These are phyloP conservation scores for Molorchus minor DNA, from an alignment of 2,888 invertebrate species.

Conservation along the genomic window DNA sequence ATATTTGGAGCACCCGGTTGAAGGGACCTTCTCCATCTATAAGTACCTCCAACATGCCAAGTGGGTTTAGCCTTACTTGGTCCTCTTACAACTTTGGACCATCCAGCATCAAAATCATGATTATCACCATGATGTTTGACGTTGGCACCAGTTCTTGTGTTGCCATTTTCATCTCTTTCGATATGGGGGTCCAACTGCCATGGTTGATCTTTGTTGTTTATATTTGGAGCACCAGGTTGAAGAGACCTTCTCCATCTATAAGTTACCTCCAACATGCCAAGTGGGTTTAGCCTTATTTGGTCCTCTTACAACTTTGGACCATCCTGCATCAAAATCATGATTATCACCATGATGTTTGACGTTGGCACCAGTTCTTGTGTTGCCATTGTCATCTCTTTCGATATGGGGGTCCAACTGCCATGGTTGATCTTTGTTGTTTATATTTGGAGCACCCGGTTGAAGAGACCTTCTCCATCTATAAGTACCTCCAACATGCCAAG, in stretches of 20 bases:
- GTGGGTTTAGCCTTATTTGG: conserved; percentile 37
- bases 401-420: conserved; percentile 35
- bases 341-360: conserved; percentile 30
- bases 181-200: conserved; percentile 16
- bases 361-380: conserved; percentile 27
- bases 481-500: conserved; percentile 37
- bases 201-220: conserved; percentile 1
- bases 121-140: conserved; percentile 24
- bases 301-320: conserved; percentile 36
- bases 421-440: conserved; percentile 19
- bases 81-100: conserved; percentile 25
- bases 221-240: neutral
- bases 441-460: conserved; percentile 6
- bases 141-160: neutral
- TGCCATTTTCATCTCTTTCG: conserved; percentile 10
- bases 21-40: conserved; percentile 18
- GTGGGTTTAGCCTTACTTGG: conserved; percentile 21
- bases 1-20: conserved; percentile 11
- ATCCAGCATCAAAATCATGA: conserved; percentile 27
- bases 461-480: conserved; percentile 24
- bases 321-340: conserved; percentile 34
- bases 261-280: conserved; percentile 36
- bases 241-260: conserved; percentile 25
- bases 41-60: conserved; percentile 26
- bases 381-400: conserved; percentile 28